Percentiles rank a stretch among this genome's conserved stretches.
Evolutionary conservation across 2,797 vertebrate genomes (phyloP).

Genomic region (Octomys mimax): DNA sequence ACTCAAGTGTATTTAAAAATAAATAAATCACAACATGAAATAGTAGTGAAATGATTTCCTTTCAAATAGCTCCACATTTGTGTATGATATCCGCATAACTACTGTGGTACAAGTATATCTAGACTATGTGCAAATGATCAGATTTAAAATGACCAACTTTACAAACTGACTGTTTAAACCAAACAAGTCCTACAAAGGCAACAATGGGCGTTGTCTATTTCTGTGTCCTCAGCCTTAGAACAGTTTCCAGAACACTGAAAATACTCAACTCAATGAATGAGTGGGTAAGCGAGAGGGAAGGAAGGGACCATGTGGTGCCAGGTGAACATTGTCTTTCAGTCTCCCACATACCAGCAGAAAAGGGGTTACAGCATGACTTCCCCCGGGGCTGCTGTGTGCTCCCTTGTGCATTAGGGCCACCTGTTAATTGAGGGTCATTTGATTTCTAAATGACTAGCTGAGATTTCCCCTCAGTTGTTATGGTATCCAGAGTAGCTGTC

Average conservation of each 20-base stretch:
- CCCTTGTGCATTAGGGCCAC: not conserved
- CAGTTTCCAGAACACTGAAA: not conserved
- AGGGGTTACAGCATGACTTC: not conserved
- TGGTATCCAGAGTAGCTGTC: slow-evolving; percentile 70
- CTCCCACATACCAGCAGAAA: not conserved
- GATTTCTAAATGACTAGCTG: slow-evolving; percentile 77
- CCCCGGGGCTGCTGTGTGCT: not conserved
- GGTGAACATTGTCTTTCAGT: not conserved
- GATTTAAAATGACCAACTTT: not conserved
- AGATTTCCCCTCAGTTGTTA: slow-evolving; percentile 65
- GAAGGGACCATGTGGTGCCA: not conserved
- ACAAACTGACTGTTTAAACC: not conserved
- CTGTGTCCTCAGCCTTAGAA: not conserved
- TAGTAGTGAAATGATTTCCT: not conserved
- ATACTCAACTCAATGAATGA: not conserved
- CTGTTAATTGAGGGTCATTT: slow-evolving; percentile 62
- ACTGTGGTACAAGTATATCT: not conserved
- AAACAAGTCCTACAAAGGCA: not conserved
- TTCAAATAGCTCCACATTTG: slow-evolving; percentile 36
- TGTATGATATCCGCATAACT: not conserved
- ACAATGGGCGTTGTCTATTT: not conserved
- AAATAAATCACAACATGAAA: not conserved
- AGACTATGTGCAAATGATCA: not conserved
- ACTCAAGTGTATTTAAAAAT: slow-evolving; percentile 59
- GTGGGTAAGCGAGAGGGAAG: not conserved